These are phyloP conservation scores for Tokudaia muenninki DNA, from an alignment of 2,797 vertebrate genomes.

Conservation along the genomic window DNA sequence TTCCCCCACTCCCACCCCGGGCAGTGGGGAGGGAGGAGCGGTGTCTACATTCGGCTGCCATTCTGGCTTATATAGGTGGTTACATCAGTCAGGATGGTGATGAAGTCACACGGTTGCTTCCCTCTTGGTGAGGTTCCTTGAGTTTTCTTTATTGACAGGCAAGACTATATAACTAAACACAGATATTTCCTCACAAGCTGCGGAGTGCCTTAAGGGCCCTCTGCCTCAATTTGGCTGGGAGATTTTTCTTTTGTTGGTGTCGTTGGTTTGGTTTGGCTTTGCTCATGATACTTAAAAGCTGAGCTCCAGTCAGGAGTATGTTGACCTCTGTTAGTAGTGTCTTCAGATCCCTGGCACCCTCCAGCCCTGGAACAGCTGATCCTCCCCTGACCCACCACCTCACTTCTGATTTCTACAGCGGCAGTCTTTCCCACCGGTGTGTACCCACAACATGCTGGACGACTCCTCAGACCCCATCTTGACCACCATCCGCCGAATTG, in stretches of 20 bases:
- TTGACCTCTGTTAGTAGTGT: neutral
- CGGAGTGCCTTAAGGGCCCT: neutral
- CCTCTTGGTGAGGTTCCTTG: neutral
- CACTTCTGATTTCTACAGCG: slow-evolving; percentile 83
- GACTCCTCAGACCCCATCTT: slow-evolving; percentile 95
- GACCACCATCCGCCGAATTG: slow-evolving; percentile 93
- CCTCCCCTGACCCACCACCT: neutral
- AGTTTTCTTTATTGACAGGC: neutral
- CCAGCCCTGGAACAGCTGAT: neutral
- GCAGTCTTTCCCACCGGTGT: slow-evolving; percentile 94
- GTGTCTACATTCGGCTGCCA: neutral
- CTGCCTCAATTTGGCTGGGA: neutral
- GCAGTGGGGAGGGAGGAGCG: too few species aligned
- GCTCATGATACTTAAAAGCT: neutral
- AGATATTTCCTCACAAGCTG: neutral
- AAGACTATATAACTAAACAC: neutral
- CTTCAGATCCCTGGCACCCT: neutral
- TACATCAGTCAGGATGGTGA: neutral
- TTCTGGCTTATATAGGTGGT: neutral
- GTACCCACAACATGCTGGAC: slow-evolving; percentile 97
- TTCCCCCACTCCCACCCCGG: accelerated
- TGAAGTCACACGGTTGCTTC: neutral
- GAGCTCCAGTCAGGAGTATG: neutral
- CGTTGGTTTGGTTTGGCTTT: neutral
- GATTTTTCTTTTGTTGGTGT: neutral